Conservation (phyloP, 2,797 vertebrate species). For the Intellagama lesueurii region DNA sequence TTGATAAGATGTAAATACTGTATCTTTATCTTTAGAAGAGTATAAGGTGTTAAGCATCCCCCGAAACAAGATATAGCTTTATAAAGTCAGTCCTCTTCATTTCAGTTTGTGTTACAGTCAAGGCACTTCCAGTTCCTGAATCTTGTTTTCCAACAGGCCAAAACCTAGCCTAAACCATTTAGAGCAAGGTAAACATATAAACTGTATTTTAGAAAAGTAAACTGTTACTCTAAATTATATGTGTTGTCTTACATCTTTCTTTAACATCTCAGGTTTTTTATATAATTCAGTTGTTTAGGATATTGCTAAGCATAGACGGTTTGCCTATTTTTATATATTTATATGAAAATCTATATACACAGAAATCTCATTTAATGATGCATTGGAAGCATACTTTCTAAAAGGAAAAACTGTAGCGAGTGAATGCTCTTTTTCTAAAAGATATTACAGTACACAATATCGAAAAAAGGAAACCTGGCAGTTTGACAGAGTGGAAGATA, state of each 20-base stretch:
- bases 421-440: conserved; percentile 13
- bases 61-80: conserved; percentile 40
- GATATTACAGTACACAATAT: background rate
- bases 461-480: conserved; percentile 39
- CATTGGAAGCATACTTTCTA: conserved; percentile 38
- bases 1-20: conserved; percentile 48
- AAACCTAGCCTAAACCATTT: conserved; percentile 53
- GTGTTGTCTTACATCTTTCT: conserved; percentile 34
- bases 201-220: conserved; percentile 31
- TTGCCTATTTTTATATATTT: conserved; percentile 26
- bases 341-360: background rate
- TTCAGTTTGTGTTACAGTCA: conserved; percentile 51
- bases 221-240: conserved; percentile 38
- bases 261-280: conserved; percentile 12
- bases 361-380: conserved; percentile 13
- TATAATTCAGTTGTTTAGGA: background rate
- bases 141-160: conserved; percentile 73
- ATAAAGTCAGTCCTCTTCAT: conserved; percentile 50
- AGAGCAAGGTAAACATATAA: conserved; percentile 32
- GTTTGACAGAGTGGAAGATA: conserved; percentile 48
- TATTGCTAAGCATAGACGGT: conserved; percentile 38
- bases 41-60: conserved; percentile 50
- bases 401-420: conserved; percentile 52
- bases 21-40: conserved; percentile 34
- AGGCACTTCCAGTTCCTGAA: conserved; percentile 66